phyloP scores from a whole-genome alignment of 2,888 invertebrate genomes.

The Polydrusus tereticollis region DNA sequence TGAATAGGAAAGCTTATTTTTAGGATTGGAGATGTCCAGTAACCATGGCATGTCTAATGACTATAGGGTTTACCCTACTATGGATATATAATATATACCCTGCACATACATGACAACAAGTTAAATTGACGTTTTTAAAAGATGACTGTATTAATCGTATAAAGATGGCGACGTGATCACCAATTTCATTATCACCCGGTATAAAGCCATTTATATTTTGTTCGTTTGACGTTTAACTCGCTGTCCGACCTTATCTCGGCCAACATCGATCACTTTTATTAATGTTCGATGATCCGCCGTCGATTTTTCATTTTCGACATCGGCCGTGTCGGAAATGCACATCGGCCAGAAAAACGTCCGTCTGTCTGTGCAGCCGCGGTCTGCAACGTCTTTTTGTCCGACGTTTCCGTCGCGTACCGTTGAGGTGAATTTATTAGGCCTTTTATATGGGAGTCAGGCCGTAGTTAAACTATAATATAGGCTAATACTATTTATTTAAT shows the following conservation, averaged over 20 bases:
- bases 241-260: constrained; percentile 25
- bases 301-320: constrained; percentile 18
- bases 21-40: too few species aligned
- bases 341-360: constrained; percentile 25
- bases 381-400: constrained; percentile 16
- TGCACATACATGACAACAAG: too few species aligned
- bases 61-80: too few species aligned
- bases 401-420: constrained; percentile 23
- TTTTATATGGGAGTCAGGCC: not conserved
- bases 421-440: not conserved
- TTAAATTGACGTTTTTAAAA: too few species aligned
- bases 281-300: constrained; percentile 31
- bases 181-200: too few species aligned
- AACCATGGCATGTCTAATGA: too few species aligned
- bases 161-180: too few species aligned
- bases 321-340: constrained; percentile 26
- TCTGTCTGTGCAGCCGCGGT: constrained; percentile 17
- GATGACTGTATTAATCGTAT: too few species aligned
- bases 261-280: constrained; percentile 41
- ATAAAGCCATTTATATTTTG: constrained; percentile 29
- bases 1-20: too few species aligned
- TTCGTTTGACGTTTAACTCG: constrained; percentile 31
- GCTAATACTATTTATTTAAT: too few species aligned
- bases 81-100: too few species aligned
- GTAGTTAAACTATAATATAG: too few species aligned